phyloP scores from a whole-genome alignment of 2,888 invertebrate species.

The Synanthedon tipuliformis region DNA sequence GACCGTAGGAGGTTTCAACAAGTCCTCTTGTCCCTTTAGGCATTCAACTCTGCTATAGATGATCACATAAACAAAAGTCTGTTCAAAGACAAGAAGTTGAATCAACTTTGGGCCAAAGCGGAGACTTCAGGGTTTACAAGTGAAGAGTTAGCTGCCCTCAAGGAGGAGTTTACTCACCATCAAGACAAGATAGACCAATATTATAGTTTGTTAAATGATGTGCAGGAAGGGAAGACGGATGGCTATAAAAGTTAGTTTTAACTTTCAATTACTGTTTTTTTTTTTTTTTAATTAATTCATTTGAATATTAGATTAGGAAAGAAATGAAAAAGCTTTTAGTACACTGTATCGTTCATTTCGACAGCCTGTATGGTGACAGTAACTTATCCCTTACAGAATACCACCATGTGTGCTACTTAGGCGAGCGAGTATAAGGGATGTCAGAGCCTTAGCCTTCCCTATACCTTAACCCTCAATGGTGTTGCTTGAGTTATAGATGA shows the following conservation, averaged over 20 bases:
- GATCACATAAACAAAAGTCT: conserved; percentile 78
- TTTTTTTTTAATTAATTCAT: not conserved
- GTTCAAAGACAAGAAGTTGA: conserved; percentile 91
- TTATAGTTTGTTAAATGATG: conserved; percentile 79
- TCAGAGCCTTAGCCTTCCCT: too few relatives aligned
- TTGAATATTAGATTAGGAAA: not conserved
- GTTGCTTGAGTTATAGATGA: too few relatives aligned
- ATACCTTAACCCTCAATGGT: too few relatives aligned
- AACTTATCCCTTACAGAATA: too few relatives aligned
- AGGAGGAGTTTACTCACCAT: conserved; percentile 91
- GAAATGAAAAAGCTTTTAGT: not conserved
- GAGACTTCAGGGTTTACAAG: conserved; percentile 87
- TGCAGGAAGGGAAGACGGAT: conserved; percentile 71
- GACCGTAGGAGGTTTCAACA: too few relatives aligned
- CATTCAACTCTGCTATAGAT: conserved; percentile 56
- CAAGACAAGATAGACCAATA: conserved; percentile 94
- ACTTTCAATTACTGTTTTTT: not conserved
- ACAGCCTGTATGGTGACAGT: too few relatives aligned
- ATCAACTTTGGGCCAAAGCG: conserved; percentile 90
- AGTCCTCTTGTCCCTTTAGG: conserved; percentile 15
- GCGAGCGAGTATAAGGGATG: too few relatives aligned
- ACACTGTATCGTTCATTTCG: too few relatives aligned
- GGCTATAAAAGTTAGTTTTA: conserved; percentile 71
- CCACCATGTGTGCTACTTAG: too few relatives aligned
- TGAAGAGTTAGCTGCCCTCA: conserved; percentile 83